Evolutionary conservation across 2,797 vertebrate genomes (phyloP).

Genomic region (Syndactyla subalaris): DNA sequence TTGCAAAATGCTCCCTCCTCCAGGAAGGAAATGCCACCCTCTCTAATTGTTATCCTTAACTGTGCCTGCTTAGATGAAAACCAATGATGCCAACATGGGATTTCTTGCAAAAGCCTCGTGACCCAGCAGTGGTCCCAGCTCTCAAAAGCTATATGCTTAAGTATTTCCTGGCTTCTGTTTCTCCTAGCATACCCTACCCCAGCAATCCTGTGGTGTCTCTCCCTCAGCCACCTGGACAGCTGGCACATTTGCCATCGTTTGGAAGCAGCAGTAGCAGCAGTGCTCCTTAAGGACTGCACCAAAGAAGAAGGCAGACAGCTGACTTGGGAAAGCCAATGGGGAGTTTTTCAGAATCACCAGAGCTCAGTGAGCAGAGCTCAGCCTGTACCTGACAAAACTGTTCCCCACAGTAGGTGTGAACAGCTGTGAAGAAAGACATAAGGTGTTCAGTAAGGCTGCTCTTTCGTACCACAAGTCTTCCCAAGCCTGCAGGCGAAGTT

Average conservation of each 20-base stretch:
- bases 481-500: neutral
- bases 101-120: neutral
- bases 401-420: neutral
- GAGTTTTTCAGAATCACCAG: neutral
- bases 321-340: rapidly evolving
- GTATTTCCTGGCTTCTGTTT: neutral
- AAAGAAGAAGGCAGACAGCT: neutral
- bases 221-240: neutral
- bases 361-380: neutral
- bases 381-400: neutral
- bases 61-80: neutral
- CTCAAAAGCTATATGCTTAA: neutral
- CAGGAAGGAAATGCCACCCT: neutral
- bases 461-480: rapidly evolving
- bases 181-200: neutral
- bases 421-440: neutral
- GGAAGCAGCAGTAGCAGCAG: neutral
- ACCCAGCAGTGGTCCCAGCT: neutral
- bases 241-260: neutral
- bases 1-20: neutral
- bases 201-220: neutral
- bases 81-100: neutral
- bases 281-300: neutral
- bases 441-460: neutral
- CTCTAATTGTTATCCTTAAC: neutral